phyloP scores from a whole-genome alignment of 2,797 vertebrate species.

The Neosilurus mollespiculum region DNA sequence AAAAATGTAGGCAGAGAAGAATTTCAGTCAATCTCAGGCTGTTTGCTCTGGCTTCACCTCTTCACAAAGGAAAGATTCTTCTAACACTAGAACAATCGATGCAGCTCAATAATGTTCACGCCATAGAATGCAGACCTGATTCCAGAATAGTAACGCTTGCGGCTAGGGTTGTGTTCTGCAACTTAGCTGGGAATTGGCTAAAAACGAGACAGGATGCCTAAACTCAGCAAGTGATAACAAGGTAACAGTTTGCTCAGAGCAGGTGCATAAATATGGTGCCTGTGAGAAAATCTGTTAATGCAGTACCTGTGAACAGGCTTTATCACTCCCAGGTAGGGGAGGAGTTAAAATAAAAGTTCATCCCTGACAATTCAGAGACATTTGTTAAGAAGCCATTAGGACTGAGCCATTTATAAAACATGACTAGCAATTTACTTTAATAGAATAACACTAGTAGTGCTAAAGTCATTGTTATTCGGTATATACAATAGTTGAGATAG shows the following conservation, averaged over 20 bases:
- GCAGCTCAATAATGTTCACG: slow-evolving; percentile 65
- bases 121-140: slow-evolving; percentile 43
- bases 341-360: slow-evolving; percentile 42
- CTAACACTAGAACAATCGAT: slow-evolving; percentile 75
- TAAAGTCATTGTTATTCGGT: neutral
- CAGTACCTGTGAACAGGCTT: slow-evolving; percentile 57
- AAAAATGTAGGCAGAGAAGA: slow-evolving; percentile 63
- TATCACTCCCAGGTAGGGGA: slow-evolving; percentile 35
- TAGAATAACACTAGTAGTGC: slow-evolving; percentile 16
- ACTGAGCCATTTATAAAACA: slow-evolving; percentile 32
- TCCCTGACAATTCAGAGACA: slow-evolving; percentile 18
- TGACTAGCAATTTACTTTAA: slow-evolving; percentile 3
- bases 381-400: slow-evolving; percentile 25
- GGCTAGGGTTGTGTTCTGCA: slow-evolving; percentile 23
- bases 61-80: slow-evolving; percentile 66
- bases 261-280: slow-evolving; percentile 54
- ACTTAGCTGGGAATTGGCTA: slow-evolving; percentile 34
- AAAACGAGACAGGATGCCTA: slow-evolving; percentile 42
- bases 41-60: slow-evolving; percentile 60
- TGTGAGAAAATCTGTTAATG: slow-evolving; percentile 63
- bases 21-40: slow-evolving; percentile 57
- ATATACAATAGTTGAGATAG: neutral
- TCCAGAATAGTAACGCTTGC: slow-evolving; percentile 32
- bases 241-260: slow-evolving; percentile 41
- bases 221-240: slow-evolving; percentile 46